These are phyloP conservation scores for Galleria mellonella DNA, from an alignment of 1,140 invertebrate species.

Conservation along the genomic window DNA sequence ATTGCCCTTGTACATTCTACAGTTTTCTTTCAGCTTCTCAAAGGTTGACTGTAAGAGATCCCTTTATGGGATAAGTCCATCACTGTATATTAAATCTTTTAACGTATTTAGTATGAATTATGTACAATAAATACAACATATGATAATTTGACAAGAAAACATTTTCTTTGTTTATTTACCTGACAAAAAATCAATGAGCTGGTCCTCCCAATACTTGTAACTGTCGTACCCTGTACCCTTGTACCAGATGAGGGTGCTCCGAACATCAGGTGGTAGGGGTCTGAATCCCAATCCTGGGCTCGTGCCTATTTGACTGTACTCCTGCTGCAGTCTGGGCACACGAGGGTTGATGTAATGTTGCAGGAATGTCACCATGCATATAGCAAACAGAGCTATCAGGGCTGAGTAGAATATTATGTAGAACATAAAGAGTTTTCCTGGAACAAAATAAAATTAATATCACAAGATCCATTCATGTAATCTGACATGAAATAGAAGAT, in stretches of 20 bases:
- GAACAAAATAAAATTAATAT: slow-evolving; percentile 21
- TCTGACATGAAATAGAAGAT: no score
- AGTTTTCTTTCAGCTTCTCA: no score
- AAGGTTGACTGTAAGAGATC: no score
- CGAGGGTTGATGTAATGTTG: slow-evolving; percentile 77
- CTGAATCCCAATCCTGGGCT: slow-evolving; percentile 94
- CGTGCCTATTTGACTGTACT: slow-evolving; percentile 78
- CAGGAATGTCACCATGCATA: slow-evolving; percentile 88
- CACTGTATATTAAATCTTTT: no score
- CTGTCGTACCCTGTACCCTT: slow-evolving; percentile 84
- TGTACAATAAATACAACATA: no score
- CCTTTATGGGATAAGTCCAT: no score
- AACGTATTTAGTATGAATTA: no score
- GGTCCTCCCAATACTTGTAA: slow-evolving; percentile 85
- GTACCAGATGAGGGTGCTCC: slow-evolving; percentile 96
- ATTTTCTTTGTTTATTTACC: slow-evolving; percentile 67
- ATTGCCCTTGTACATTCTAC: no score
- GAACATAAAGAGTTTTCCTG: slow-evolving; percentile 87
- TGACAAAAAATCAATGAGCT: slow-evolving; percentile 83
- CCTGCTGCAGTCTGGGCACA: slow-evolving; percentile 81
- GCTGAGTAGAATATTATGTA: slow-evolving; percentile 90
- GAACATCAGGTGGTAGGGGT: slow-evolving; percentile 87
- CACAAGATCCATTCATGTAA: slow-evolving; percentile 16
- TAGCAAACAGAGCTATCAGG: slow-evolving; percentile 85
- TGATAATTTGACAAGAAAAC: no score